Evolutionary conservation across 2,113 vertebrate genomes (phyloP), one percentile per base, ranked within the genome.

Genomic region (Aphelocoma coerulescens): DNA sequence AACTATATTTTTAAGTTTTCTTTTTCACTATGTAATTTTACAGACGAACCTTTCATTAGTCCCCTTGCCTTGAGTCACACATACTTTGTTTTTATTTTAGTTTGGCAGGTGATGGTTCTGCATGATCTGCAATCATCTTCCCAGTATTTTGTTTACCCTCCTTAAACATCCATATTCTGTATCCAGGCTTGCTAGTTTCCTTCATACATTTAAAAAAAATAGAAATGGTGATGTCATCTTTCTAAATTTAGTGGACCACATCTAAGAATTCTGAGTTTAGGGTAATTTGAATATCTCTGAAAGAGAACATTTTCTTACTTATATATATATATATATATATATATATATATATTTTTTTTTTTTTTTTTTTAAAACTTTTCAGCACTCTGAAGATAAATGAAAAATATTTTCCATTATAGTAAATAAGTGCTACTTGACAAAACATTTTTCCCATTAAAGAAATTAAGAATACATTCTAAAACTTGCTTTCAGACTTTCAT

Each of bases 111-210:
- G 94, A 93, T 97, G 95, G 65, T 95, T 94, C 88, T 98, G 98
- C 98, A 98, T 98, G 98, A 96, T 95, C 72, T 95, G 94, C 85
- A 96, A 66, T 96, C 95, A 97, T 98, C 94, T 97, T 96, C 84
- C 94, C 81, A 95, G n/a, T 93, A 94, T 85, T 97, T 96, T 97
- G 92, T 97, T 97, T 44, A 92, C 94, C 93, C 81, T 95, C 95
- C 96, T 97, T 95, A 95, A 97, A 91, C 66, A 95, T 74, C 96
- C 92, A 92, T 88, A 91, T 71, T 94, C 68, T 81, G 19, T 95
- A 96, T 91, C 90, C 76, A 93, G 72, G 89, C 96, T 97, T 97
- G 84, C 86, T 97, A 65, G 85, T 94, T 95, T 68, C 74, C 89
- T 66, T 94, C 86, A 90, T 97, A 57, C 91, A 71, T 95, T 82